Conservation (phyloP, 1,140 invertebrate species). For the Anastrepha obliqua region DNA sequence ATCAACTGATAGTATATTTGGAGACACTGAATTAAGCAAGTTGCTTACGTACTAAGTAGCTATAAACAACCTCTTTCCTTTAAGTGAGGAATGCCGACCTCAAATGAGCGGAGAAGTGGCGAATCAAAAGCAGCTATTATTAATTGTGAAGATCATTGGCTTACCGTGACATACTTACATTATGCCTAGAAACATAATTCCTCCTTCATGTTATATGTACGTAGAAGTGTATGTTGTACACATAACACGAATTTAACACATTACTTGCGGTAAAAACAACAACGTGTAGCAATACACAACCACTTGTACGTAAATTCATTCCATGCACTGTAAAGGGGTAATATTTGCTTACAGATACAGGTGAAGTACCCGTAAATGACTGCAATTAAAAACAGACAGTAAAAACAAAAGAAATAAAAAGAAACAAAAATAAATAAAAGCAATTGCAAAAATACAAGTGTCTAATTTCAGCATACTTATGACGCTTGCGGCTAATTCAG, state of each 20-base stretch:
- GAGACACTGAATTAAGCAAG: too few species aligned
- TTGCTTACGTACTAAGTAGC: too few species aligned
- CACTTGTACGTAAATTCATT: background rate
- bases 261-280: conserved; percentile 5
- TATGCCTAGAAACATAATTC: background rate
- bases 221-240: background rate
- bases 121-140: background rate
- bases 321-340: background rate
- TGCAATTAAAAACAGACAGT: conserved; percentile 37
- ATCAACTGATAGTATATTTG: too few species aligned
- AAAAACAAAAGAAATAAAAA: background rate
- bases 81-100: too few species aligned
- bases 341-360: conserved; percentile 13
- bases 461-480: conserved; percentile 41
- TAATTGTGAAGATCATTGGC: background rate
- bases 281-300: background rate
- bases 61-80: too few species aligned
- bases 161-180: background rate
- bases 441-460: conserved; percentile 26
- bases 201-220: background rate
- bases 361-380: conserved; percentile 3
- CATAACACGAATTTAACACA: background rate
- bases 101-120: too few species aligned
- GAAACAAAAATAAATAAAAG: background rate
- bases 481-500: background rate